phyloP scores from a whole-genome alignment of 2,797 vertebrate species.

The Oryzias sinensis region DNA sequence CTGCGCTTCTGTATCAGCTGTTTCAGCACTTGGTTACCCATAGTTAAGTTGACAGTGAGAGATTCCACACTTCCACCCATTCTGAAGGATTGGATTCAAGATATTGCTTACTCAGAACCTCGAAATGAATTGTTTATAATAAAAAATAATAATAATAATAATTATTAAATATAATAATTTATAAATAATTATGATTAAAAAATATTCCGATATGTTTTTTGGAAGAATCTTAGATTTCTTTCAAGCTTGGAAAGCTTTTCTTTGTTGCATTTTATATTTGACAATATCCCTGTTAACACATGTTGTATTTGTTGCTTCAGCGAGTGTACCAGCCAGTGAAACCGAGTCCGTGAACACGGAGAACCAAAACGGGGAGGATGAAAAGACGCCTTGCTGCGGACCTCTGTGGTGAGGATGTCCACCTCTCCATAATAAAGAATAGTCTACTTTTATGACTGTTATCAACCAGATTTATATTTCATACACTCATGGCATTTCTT shows the following conservation, averaged over 20 bases:
- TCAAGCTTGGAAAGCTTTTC: constrained; percentile 13
- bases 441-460: no score
- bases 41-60: constrained; percentile 60
- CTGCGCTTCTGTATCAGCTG: constrained; percentile 55
- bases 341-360: constrained; percentile 96
- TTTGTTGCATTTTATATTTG: not conserved
- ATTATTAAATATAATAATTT: no score
- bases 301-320: constrained; percentile 73
- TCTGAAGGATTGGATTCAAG: constrained; percentile 17
- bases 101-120: not conserved
- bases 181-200: no score
- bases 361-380: constrained; percentile 88
- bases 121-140: no score
- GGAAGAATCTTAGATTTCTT: constrained; percentile 2
- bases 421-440: not conserved
- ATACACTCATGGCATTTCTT: not conserved
- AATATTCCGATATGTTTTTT: no score
- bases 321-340: constrained; percentile 93
- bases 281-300: not conserved
- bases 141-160: no score
- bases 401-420: constrained; percentile 85
- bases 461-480: not conserved
- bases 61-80: constrained; percentile 11
- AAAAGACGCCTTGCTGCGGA: constrained; percentile 86
- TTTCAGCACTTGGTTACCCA: constrained; percentile 60